These are phyloP conservation scores for Amblyteles armatorius DNA, from an alignment of 2,888 invertebrate genomes.

Conservation along the genomic window DNA sequence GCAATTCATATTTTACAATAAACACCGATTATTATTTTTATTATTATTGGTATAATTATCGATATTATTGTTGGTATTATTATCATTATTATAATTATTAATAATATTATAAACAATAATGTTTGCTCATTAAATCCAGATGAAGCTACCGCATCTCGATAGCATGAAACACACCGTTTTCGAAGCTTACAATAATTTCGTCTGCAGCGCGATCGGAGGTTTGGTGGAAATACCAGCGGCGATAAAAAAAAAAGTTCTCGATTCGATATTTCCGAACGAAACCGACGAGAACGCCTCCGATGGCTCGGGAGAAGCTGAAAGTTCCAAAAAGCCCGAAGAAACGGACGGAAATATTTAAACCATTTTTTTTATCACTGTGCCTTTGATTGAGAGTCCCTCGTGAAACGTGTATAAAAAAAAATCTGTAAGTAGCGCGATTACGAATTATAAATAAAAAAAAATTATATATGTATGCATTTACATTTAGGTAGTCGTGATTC, in stretches of 20 bases:
- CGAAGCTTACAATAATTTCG: constrained; percentile 74
- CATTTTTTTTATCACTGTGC: neutral
- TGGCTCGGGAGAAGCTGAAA: neutral
- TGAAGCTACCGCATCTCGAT: constrained; percentile 70
- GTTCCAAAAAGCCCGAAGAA: constrained; percentile 16
- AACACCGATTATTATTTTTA: neutral
- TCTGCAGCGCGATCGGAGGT: constrained; percentile 71
- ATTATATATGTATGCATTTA: neutral
- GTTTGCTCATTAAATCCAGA: constrained; percentile 61
- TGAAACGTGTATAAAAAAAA: neutral
- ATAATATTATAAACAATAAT: neutral
- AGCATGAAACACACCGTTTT: constrained; percentile 69
- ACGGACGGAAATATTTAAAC: constrained; percentile 10
- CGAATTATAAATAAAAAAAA: neutral
- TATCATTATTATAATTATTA: neutral
- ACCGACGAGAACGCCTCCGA: constrained; percentile 46
- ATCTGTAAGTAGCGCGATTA: neutral
- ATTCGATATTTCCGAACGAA: constrained; percentile 65
- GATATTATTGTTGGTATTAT: neutral
- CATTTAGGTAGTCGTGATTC: neutral
- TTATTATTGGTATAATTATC: too few species aligned
- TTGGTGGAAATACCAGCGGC: constrained; percentile 69
- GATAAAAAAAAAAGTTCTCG: constrained; percentile 66
- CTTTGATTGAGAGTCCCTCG: neutral
- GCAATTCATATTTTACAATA: constrained; percentile 50